Evolutionary conservation across 92 coral and sea anemone species (phyloP).

Genomic region (Phenganax stokvisi): DNA sequence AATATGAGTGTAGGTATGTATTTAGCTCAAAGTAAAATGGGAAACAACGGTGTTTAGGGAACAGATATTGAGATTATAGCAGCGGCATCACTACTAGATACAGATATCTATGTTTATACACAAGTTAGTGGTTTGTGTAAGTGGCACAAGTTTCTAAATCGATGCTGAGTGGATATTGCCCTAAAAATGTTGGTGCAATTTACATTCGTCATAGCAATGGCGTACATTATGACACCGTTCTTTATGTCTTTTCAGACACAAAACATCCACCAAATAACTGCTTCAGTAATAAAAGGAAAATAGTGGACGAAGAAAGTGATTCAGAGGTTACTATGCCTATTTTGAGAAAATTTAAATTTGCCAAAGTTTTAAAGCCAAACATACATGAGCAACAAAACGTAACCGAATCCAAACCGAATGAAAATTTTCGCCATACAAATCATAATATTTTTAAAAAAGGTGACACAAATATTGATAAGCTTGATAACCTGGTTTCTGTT

Average conservation of each 20-base stretch:
- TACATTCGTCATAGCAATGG: constrained; percentile 53
- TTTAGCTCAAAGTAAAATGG: too few species aligned
- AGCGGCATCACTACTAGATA: constrained; percentile 2
- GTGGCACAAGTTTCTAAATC: constrained; percentile 46
- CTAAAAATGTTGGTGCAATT: constrained; percentile 38
- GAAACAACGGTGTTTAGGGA: too few species aligned
- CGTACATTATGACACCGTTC: constrained; percentile 61
- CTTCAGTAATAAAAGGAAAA: constrained; percentile 10
- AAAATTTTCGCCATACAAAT: constrained; percentile 42
- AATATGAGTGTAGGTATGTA: too few species aligned
- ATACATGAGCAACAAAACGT: constrained; percentile 34
- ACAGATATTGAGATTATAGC: not conserved
- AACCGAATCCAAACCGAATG: constrained; percentile 25
- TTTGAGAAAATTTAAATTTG: constrained; percentile 43
- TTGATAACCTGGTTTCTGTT: not conserved
- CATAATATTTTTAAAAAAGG: constrained; percentile 1
- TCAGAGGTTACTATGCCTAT: not conserved
- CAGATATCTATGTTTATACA: constrained; percentile 14
- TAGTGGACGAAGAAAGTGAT: constrained; percentile 9
- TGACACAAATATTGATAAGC: constrained; percentile 1
- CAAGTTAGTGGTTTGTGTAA: constrained; percentile 8
- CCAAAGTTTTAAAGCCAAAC: constrained; percentile 38
- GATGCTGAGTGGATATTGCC: constrained; percentile 38
- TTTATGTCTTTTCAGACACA: constrained; percentile 44
- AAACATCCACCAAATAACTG: constrained; percentile 5